Evolutionary conservation across 1,140 invertebrate genomes (phyloP).

Genomic region (Tribolium castaneum): DNA sequence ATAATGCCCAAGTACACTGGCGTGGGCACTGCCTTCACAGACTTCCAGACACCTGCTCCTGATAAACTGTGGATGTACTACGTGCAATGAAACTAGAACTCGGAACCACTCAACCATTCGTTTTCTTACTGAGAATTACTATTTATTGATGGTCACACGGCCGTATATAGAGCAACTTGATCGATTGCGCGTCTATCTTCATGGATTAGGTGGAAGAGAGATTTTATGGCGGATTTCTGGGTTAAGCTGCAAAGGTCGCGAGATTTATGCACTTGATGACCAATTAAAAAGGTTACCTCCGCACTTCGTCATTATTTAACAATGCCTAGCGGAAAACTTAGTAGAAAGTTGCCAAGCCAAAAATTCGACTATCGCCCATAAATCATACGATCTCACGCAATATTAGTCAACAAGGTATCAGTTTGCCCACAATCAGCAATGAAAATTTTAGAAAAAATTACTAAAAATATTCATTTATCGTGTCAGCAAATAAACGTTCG

Average conservation of each 20-base stretch:
- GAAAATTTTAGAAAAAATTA: too few species aligned
- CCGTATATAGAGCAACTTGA: conserved; percentile 36
- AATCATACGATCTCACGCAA: too few species aligned
- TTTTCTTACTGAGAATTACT: conserved; percentile 37
- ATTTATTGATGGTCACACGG: conserved; percentile 42
- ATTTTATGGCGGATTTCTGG: conserved; percentile 26
- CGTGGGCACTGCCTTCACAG: conserved; percentile 21
- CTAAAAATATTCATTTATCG: too few species aligned
- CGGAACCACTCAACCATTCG: conserved; percentile 24
- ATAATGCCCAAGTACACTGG: conserved; percentile 30
- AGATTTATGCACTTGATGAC: background rate
- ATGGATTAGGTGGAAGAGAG: conserved; percentile 17
- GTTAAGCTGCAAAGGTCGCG: conserved; percentile 1
- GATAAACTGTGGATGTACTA: conserved; percentile 39
- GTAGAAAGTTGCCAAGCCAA: background rate
- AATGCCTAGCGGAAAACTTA: background rate
- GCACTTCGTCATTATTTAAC: background rate
- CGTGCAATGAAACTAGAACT: conserved; percentile 45
- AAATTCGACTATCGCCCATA: background rate
- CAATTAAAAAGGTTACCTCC: conserved; percentile 15
- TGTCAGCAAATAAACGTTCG: too few species aligned
- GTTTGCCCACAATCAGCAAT: too few species aligned
- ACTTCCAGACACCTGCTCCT: conserved; percentile 45
- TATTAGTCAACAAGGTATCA: too few species aligned
- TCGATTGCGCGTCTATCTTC: conserved; percentile 7